Evolutionary conservation across 2,888 invertebrate genomes (phyloP), one percentile per base, ranked within the genome.

Genomic region (Caradrina clavipalpis): DNA sequence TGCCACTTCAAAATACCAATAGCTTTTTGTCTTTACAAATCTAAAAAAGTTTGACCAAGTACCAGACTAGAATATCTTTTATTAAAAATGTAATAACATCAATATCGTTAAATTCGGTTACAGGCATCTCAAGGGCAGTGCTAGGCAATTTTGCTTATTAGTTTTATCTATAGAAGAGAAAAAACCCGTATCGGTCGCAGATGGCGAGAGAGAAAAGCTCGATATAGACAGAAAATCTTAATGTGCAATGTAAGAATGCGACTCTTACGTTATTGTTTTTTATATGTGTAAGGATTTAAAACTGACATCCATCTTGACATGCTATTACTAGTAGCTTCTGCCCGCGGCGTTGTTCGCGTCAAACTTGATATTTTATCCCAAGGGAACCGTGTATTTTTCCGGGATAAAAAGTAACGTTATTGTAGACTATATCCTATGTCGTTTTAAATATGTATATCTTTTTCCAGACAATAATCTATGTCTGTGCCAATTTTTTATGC

Each of bases 121-220:
- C 17, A 47, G 15, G 21, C 5, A 3, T 47, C 35, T 54, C 57
- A 21, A 6, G 22, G 22, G 11, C 22, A 17, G 10, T 26, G 11
- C 19, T 53, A 54, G 39, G 54, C n/a, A 45, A 63, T 47, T 50
- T 35, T 26, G 31, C n/a, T 49, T 55, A 51, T 71, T 54, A 17
- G 26, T 26, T 50, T 75, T 53, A 21, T 57, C 1, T 11, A 11
- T 22, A 45, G n/a, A 50, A 2, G 2, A 11, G 11, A 13, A 35
- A 55, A 78, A 62, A 59, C n/a, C 15, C 11, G 19, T 42, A 31
- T 21, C 19, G 10, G n/a, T 53, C 47, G 13, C 66, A 74, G 59
- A 56, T 58, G 60, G 31, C 6, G 51, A 39, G 10, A 42, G 31
- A 59, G 26, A 57, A 77, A 66, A 61, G 39, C 10, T 13, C 35